A percentile compares a stretch with the other conserved stretches of the same genome.
Evolutionary conservation across 1,140 invertebrate species (phyloP).

Genomic region (Prorops nasuta): DNA sequence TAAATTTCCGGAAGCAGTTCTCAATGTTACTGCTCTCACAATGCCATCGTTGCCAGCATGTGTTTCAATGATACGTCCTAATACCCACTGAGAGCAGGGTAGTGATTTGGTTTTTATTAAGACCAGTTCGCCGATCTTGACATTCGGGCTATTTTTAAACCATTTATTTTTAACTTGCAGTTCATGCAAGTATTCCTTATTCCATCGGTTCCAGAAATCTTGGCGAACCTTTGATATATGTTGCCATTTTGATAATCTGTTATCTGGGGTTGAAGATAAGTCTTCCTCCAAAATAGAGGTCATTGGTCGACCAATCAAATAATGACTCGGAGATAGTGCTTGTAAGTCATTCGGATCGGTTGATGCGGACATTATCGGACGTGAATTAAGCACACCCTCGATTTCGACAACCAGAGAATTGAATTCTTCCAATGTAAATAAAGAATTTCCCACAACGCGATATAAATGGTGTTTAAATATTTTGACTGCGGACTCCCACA

Average conservation of each 20-base stretch:
- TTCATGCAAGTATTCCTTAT: constrained; percentile 21
- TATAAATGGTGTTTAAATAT: constrained; percentile 4
- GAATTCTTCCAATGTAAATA: constrained; percentile 27
- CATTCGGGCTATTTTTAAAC: too few species aligned
- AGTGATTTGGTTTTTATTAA: not conserved
- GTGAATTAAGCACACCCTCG: constrained; percentile 24
- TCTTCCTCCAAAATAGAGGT: constrained; percentile 1
- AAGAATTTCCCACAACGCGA: not conserved
- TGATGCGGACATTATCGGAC: constrained; percentile 18
- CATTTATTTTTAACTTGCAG: too few species aligned
- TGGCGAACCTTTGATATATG: constrained; percentile 16
- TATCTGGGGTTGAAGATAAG: not conserved
- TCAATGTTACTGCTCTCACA: not conserved
- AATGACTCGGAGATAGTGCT: too few species aligned
- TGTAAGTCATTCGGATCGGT: constrained; percentile 21
- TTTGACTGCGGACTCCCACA: constrained; percentile 33
- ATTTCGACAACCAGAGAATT: constrained; percentile 17
- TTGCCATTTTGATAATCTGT: constrained; percentile 24
- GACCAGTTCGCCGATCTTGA: not conserved
- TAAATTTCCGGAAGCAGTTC: too few species aligned
- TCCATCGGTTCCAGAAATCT: constrained; percentile 27
- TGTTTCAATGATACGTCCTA: not conserved
- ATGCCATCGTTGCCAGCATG: not conserved
- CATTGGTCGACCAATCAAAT: constrained; percentile 8
- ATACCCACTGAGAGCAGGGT: not conserved